Evolutionary conservation across 37 sponge, comb jelly and placozoan species (phyloP), one percentile per base, ranked within the genome.

Genomic region (Dysidea cf. avara): DNA sequence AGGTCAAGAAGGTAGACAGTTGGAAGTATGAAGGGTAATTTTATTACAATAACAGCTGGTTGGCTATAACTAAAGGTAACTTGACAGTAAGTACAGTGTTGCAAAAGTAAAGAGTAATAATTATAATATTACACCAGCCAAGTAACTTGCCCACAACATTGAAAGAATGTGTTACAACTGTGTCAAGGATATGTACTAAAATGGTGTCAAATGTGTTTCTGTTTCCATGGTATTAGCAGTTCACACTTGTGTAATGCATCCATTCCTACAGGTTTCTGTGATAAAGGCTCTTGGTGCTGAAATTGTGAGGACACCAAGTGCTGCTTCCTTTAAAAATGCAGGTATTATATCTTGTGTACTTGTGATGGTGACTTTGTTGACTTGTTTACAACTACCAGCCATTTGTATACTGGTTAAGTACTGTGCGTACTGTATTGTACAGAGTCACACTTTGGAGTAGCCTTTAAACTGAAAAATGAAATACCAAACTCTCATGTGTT

Each of bases 391-490:
- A n/a, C n/a, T n/a, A 26, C 11, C 25, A 58, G 17, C 25, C 25
- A 9, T n/a, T n/a, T 18, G 25, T 58, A 12, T 14, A 58, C 17
- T 18, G 25, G 11, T 18, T 9, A 18, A 9, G 25, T 58, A 12
- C 61, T 49, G 13, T 16, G 52, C 52, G 16, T 7, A 17, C 25
- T 69, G 9, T 74, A 18, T 71, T 24, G 18, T 77, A n/a, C 57
- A 84, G 90, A 88, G 56, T 78, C 84, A 3, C 84, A 83, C 81
- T 80, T 84, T 56, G 77, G 77, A 13, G 66, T 85, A 20, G 79
- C 90, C 3, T 70, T 69, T 70, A 67, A 68, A 36, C 80, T 88
- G 56, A 64, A 79, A 72, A 43, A 85, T 39, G 79, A 80, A 69
- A 81, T 75, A 11, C 81, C 82, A 0, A 85, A 80, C 68, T 81